Conservation (phyloP, 2,113 vertebrate species). For the Emberiza fucata region DNA sequence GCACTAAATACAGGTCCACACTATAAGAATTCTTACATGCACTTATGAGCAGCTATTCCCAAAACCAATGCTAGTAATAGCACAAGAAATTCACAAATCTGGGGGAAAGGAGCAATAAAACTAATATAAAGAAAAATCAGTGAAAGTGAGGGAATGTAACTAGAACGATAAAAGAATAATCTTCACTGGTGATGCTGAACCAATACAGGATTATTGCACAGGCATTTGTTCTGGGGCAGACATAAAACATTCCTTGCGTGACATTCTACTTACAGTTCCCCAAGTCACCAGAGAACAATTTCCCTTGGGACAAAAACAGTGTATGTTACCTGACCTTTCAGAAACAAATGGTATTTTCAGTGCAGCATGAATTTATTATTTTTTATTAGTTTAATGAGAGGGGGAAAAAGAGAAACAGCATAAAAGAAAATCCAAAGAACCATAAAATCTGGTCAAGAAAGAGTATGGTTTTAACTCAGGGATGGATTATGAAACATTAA, state of each 20-base stretch:
- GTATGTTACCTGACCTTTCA: conserved; percentile 12
- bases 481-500: background rate
- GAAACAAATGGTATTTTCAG: conserved; percentile 4
- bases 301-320: background rate
- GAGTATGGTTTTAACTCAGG: background rate
- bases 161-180: background rate
- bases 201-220: background rate
- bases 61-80: background rate
- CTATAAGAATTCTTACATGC: background rate
- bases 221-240: background rate
- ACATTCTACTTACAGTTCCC: background rate
- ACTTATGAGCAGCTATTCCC: background rate
- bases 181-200: background rate
- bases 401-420: accelerated
- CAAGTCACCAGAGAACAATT: background rate
- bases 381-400: background rate
- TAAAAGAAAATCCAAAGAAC: background rate
- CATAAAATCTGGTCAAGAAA: background rate
- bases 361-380: background rate
- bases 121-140: background rate
- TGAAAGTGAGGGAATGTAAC: background rate
- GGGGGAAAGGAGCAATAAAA: background rate
- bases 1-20: background rate
- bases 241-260: background rate
- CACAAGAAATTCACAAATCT: background rate